Base-by-base conservation (phyloP, 2,113 vertebrate species). In the Gallinago media region DNA sequence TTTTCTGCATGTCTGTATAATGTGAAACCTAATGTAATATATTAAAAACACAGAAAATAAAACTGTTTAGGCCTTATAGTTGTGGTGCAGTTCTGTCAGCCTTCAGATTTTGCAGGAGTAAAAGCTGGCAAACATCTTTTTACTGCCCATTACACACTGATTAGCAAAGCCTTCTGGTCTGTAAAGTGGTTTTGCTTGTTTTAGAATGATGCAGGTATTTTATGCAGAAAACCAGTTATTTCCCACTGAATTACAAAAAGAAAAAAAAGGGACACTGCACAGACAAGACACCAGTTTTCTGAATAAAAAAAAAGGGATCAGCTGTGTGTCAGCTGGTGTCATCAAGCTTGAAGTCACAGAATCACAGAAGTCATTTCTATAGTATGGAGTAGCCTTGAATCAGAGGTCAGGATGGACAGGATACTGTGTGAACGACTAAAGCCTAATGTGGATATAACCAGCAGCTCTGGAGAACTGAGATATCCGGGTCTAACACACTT, bases 91-190 rank as follows among this genome's bases (percentile, higher is more conserved):
- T 92, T 82, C 82, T 49, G 13, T 50, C 67, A 76, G 32, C 32
- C n/a, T 80, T 68, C 67, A 88, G 36, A 83, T 83, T 90, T 90
- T 90, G 54, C 71, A 86, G 75, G 40, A 92, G 72, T 54, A 92
- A 88, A 92, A 65, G 9, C 62, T 88, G 31, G 62, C 38, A 89
- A 88, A 89, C 11, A 3, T 4, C 85, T 89, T 85, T 36, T 25
- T 52, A 47, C 26, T 61, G 56, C 71, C 85, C 54, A 52, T 56
- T 88, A 38, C 54, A 83, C 38, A 19, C 11, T 18, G 78, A 92
- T 88, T 46, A 85, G 17, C 58, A 83, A 73, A 93, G 21, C 29
- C 55, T 90, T 58, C 62, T 68, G 49, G 13, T 85, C 66, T 75
- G 23, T 15, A 26, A 12, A 67, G 65, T 7, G 2, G 32, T 77